These are phyloP conservation scores for Stegastes partitus DNA, from an alignment of 2,113 vertebrate genomes.

Conservation along the genomic window DNA sequence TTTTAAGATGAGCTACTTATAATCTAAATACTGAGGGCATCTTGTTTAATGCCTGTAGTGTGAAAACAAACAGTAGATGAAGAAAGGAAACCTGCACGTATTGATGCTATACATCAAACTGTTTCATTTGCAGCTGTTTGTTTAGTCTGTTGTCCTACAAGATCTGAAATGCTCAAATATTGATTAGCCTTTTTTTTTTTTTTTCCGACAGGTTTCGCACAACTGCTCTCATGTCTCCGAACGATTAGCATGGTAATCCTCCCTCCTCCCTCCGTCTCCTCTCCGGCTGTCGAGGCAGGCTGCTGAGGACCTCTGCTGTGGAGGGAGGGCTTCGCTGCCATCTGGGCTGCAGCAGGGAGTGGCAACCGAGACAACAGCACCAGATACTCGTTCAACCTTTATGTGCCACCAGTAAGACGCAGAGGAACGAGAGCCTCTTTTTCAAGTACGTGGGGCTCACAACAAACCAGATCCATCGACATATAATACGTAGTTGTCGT, in stretches of 20 bases:
- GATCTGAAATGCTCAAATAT: conserved; percentile 21
- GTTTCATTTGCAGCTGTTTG: background rate
- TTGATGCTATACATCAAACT: background rate
- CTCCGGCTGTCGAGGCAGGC: conserved; percentile 65
- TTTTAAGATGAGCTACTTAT: background rate
- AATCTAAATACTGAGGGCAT: background rate
- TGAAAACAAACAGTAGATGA: background rate
- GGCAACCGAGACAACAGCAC: conserved; percentile 38
- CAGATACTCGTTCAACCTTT: conserved; percentile 25
- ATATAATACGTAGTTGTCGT: background rate
- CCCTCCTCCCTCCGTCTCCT: conserved; percentile 45
- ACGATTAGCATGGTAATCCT: conserved; percentile 54
- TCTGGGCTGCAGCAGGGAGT: conserved; percentile 74
- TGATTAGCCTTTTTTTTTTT: conserved; percentile 44
- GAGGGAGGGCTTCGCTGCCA: conserved; percentile 61
- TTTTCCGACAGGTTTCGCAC: conserved; percentile 38
- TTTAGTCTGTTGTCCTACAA: background rate
- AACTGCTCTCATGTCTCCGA: conserved; percentile 33
- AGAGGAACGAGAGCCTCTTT: background rate
- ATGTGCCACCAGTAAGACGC: conserved; percentile 5
- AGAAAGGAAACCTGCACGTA: background rate
- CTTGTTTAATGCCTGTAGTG: background rate
- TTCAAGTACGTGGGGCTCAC: background rate
- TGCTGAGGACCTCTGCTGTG: conserved; percentile 62
- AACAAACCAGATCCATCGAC: background rate